Percentiles rank a stretch among this genome's conserved stretches.
Evolutionary conservation across 2,797 vertebrate genomes (phyloP).

Genomic region (Poecilia gillii): DNA sequence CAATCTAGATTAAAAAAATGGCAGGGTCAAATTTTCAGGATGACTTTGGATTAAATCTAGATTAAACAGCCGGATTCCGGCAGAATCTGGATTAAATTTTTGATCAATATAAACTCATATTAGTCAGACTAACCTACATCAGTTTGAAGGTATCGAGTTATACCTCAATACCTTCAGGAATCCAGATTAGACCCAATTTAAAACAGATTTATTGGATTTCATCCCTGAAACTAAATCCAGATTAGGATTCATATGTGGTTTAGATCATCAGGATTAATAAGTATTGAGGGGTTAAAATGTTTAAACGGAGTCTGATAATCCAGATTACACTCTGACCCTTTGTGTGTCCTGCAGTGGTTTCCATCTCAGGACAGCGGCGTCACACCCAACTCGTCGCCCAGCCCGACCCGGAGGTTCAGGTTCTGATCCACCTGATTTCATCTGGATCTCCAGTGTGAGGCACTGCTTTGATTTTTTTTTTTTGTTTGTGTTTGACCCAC

Average conservation of each 20-base stretch:
- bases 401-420: slow-evolving; percentile 81
- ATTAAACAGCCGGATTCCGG: not conserved
- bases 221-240: not conserved
- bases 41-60: not conserved
- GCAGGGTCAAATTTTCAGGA: not conserved
- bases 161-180: not conserved
- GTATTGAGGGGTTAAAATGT: too few species aligned
- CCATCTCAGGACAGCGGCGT: slow-evolving; percentile 78
- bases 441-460: not conserved
- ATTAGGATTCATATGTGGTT: not conserved
- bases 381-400: slow-evolving; percentile 84
- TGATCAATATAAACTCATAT: not conserved
- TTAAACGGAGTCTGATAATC: too few species aligned
- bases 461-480: not conserved
- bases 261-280: too few species aligned
- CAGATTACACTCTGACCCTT: not conserved
- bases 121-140: not conserved
- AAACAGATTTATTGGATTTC: not conserved
- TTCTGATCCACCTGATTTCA: slow-evolving; percentile 4
- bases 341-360: slow-evolving; percentile 69
- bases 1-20: not conserved
- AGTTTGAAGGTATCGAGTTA: not conserved
- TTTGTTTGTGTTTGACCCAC: slow-evolving; percentile 22
- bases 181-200: not conserved
- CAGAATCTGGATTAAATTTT: not conserved